These are phyloP conservation scores for Dasyornis broadbenti DNA, from an alignment of 2,113 vertebrate species.

Conservation along the genomic window DNA sequence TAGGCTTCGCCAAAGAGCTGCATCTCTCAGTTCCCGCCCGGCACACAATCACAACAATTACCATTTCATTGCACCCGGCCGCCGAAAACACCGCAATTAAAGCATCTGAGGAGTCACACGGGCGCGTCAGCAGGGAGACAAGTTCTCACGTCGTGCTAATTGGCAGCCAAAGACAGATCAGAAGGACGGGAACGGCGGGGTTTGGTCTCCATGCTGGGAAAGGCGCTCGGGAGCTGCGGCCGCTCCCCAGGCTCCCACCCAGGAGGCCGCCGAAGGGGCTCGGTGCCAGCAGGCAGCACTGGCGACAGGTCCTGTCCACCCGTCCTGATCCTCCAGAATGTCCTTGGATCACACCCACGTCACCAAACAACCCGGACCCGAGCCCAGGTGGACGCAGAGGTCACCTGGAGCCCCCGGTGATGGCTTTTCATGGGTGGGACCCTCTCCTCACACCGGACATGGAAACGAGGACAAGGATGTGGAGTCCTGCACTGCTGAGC, in stretches of 20 bases:
- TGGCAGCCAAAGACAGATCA: background rate
- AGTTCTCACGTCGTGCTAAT: slow-evolving; percentile 39
- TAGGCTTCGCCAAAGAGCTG: slow-evolving; percentile 35
- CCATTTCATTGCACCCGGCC: background rate
- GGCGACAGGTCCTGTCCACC: background rate
- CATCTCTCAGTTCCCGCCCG: background rate
- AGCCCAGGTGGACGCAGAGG: fast-evolving
- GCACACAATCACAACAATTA: slow-evolving; percentile 19
- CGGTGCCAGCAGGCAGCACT: background rate
- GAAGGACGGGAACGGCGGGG: background rate
- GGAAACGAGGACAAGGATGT: background rate
- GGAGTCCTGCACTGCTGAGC: fast-evolving
- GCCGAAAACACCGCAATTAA: slow-evolving; percentile 48
- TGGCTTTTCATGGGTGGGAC: background rate
- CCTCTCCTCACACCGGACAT: fast-evolving
- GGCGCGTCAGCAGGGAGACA: background rate
- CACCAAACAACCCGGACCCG: background rate
- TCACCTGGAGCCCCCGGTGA: background rate
- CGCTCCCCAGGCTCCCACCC: background rate
- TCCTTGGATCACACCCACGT: fast-evolving
- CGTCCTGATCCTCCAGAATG: fast-evolving
- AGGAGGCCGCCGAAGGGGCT: background rate
- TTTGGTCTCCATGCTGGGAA: background rate
- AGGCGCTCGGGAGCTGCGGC: background rate
- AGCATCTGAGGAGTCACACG: background rate